Evolutionary conservation across 1,140 invertebrate genomes (phyloP).

Genomic region (Drosophila virilis): DNA sequence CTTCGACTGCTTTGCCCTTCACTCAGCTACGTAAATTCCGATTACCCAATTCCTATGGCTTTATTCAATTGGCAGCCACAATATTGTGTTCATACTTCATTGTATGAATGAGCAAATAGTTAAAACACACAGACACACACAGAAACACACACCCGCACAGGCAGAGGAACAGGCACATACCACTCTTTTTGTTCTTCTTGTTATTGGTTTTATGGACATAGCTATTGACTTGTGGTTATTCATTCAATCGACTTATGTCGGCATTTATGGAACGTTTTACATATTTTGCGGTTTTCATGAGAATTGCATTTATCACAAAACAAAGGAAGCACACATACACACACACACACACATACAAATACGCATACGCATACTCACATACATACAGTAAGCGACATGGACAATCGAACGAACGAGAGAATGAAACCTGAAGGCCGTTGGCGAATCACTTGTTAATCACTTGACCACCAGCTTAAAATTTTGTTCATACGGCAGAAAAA

Average conservation of each 20-base stretch:
- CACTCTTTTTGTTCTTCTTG: slow-evolving; percentile 6
- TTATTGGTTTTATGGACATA: slow-evolving; percentile 10
- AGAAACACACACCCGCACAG: neutral
- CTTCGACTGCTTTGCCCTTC: neutral
- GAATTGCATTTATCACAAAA: slow-evolving; percentile 21
- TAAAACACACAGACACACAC: neutral
- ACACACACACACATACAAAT: neutral
- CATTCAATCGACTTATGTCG: slow-evolving; percentile 28
- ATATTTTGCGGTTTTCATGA: slow-evolving; percentile 21
- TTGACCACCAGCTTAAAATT: slow-evolving; percentile 84
- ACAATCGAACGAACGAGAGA: slow-evolving; percentile 25
- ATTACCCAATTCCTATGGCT: slow-evolving; percentile 19
- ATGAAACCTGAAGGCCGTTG: slow-evolving; percentile 8
- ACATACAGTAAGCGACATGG: slow-evolving; percentile 3
- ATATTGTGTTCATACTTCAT: slow-evolving; percentile 1
- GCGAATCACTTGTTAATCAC: slow-evolving; percentile 69
- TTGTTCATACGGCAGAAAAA: slow-evolving; percentile 72
- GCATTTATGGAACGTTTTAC: slow-evolving; percentile 32
- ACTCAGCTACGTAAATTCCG: neutral
- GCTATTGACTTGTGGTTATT: slow-evolving; percentile 18
- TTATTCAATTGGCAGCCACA: slow-evolving; percentile 12
- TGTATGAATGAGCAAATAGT: neutral
- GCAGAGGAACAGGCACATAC: neutral
- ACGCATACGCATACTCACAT: neutral
- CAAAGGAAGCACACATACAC: slow-evolving; percentile 2